A percentile compares a stretch with the other conserved stretches of the same genome.
Evolutionary conservation across 2,113 vertebrate genomes (phyloP).

Genomic region (Oxyruncus cristatus): DNA sequence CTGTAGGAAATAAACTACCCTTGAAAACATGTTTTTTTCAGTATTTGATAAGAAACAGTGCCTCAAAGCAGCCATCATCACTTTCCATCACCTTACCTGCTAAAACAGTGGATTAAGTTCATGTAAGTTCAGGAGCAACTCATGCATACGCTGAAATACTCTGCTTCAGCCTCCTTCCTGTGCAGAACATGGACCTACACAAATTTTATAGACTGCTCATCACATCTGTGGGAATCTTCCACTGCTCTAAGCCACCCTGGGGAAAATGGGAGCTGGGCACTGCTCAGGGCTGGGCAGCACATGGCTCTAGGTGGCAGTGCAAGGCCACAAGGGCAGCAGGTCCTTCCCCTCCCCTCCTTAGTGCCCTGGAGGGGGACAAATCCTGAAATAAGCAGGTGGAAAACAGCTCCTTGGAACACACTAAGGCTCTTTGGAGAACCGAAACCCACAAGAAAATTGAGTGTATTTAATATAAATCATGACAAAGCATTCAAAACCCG

Average conservation of each 20-base stretch:
- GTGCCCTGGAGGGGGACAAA: not conserved
- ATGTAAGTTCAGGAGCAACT: fast-evolving
- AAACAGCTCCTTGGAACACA: not conserved
- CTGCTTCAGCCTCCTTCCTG: not conserved
- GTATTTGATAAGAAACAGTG: not conserved
- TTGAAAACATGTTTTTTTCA: not conserved
- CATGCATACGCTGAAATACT: fast-evolving
- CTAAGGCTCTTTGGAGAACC: not conserved
- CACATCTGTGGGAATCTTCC: too few relatives aligned
- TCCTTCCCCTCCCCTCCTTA: not conserved
- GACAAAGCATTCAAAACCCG: not conserved
- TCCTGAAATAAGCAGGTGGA: fast-evolving
- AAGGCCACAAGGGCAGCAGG: constrained; percentile 11
- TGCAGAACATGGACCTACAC: fast-evolving
- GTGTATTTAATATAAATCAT: not conserved
- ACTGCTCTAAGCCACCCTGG: fast-evolving
- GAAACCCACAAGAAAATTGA: not conserved
- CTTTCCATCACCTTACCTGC: not conserved
- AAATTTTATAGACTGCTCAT: not conserved
- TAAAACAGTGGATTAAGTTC: not conserved
- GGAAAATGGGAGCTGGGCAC: not conserved
- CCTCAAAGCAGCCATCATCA: not conserved
- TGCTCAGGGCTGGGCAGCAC: not conserved
- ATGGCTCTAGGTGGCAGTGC: constrained; percentile 13
- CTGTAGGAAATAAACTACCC: not conserved